phyloP scores from a whole-genome alignment of 2,888 invertebrate genomes.

The Leptogaster cylindrica region DNA sequence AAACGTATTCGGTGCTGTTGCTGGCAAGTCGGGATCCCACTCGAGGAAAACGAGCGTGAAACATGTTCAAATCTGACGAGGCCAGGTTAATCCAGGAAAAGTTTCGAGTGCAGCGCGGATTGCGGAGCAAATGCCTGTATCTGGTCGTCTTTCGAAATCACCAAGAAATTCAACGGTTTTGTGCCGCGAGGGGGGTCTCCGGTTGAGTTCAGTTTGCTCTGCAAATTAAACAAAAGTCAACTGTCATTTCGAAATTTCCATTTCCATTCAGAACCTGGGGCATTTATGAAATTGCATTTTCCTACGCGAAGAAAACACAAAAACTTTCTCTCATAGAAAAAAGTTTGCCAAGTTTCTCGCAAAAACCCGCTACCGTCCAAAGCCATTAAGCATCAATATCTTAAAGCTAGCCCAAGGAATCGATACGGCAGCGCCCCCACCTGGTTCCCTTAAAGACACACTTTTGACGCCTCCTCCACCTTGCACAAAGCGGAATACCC shows the following conservation, averaged over 20 bases:
- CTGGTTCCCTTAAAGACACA: not conserved
- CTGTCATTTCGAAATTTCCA: conserved; percentile 37
- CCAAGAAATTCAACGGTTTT: no score
- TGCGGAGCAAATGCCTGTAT: no score
- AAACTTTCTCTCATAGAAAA: conserved; percentile 35
- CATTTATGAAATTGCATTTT: conserved; percentile 41
- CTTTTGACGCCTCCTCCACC: conserved; percentile 39
- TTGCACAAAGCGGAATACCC: conserved; percentile 14
- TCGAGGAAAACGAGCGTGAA: no score
- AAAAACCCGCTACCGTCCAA: conserved; percentile 38
- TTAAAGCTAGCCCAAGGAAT: conserved; percentile 40
- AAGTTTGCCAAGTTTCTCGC: conserved; percentile 26
- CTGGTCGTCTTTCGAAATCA: no score
- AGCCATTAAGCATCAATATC: conserved; percentile 35
- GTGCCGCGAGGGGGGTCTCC: no score
- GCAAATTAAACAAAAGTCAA: conserved; percentile 38
- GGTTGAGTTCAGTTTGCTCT: not conserved
- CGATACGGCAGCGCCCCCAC: conserved; percentile 1
- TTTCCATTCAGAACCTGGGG: conserved; percentile 31
- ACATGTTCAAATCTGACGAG: no score
- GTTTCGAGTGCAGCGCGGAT: no score
- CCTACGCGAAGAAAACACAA: conserved; percentile 20
- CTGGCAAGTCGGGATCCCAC: no score
- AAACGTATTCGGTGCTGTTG: no score
- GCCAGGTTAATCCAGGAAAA: no score